Conservation (phyloP, 2,113 vertebrate species). For the Cebus imitator region DNA sequence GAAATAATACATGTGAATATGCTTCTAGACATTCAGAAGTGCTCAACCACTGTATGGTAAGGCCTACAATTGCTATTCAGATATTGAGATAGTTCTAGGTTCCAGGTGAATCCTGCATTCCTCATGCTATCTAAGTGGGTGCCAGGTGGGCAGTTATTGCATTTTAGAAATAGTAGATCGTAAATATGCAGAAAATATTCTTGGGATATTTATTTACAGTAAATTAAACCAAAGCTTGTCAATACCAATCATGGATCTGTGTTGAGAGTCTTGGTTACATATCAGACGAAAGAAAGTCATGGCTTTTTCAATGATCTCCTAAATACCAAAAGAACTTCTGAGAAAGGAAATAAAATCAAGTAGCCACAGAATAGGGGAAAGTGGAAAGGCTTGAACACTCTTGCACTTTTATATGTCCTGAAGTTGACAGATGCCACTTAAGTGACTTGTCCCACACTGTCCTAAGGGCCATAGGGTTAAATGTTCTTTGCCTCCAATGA, state of each 20-base stretch:
- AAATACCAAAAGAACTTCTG: neutral
- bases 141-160: neutral
- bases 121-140: neutral
- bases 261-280: neutral
- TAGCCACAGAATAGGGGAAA: neutral
- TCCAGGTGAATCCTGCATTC: neutral
- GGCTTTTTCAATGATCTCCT: neutral
- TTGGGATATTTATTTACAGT: neutral
- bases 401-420: neutral
- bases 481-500: neutral
- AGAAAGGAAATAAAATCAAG: constrained; percentile 12
- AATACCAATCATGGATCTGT: neutral
- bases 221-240: neutral
- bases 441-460: neutral
- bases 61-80: neutral
- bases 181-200: neutral
- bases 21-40: neutral
- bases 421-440: neutral
- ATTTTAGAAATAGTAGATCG: neutral
- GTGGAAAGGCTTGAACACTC: neutral
- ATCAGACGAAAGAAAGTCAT: neutral
- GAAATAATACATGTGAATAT: neutral
- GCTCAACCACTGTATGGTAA: neutral
- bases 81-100: neutral
- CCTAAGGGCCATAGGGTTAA: neutral